Base-by-base conservation (phyloP, 2,797 vertebrate genomes). In the Toxotes lorentzi region DNA sequence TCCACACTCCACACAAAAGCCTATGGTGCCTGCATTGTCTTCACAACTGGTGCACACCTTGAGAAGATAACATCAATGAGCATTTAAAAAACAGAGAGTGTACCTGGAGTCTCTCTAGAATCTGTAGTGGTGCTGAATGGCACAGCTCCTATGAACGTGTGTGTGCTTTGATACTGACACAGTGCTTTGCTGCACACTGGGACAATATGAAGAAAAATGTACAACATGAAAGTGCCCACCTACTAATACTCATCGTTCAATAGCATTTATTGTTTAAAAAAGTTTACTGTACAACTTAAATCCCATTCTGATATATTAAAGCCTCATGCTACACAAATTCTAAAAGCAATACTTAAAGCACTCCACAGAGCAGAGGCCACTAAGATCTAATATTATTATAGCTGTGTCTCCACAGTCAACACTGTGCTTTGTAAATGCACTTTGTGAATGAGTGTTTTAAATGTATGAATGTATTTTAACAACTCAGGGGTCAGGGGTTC, bases 1-100 rank as follows among this genome's bases (percentile, higher is more conserved):
- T 23, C 97, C 97, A 76, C 98, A 99, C 87, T 99, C 98, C 63
- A 97, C 96, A 79, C 98, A 99, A 93, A 99, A 99, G 2, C 98
- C 98, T 77, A 99, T 97, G 41, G 98, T 98, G 59, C 96, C 96
- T 24, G 98, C 97, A 0, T 99, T 97, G 93, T 99, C 98, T 89
- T 99, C 98, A 72, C 98, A 99, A 92, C 98, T 99, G 83, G 98
- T 99, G 76, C 98, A 99, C 65, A 98, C 97, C 98, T 99, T 71
- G 9, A 70, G 38, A 63, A 78, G 30, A 87, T 2, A 63, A 66
- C 16, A 82, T 0, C 30, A 78, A 57, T 59, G 17, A 70, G 34
- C 32, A 82, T 35, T 12, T 11, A 0, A 50, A 51, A 56, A 5
- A 14, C 1, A 16, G 14, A 54, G 60, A 34, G 5, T 65, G 16